Percentiles rank a stretch among this genome's conserved stretches.
Evolutionary conservation across 2,113 vertebrate genomes (phyloP).

Genomic region (Malurus cyaneus): DNA sequence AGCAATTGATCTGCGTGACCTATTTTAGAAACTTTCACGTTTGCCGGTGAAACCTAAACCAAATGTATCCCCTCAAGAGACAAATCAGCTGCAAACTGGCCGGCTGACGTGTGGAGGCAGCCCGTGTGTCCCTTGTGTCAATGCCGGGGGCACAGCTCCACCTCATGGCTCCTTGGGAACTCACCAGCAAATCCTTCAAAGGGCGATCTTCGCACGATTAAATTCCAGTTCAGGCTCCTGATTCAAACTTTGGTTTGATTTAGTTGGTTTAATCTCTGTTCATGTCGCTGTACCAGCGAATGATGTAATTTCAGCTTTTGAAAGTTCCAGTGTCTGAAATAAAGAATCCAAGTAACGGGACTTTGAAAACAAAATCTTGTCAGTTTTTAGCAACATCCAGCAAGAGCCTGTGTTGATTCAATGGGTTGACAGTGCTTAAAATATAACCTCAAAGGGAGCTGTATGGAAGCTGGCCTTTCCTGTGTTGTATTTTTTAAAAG

Average conservation of each 20-base stretch:
- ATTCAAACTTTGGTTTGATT: background rate
- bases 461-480: background rate
- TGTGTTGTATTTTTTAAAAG: background rate
- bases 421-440: background rate
- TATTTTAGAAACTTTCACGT: conserved; percentile 86
- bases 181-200: background rate
- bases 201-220: fast-evolving
- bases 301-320: fast-evolving
- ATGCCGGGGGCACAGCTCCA: conserved; percentile 61
- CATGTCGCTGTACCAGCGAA: background rate
- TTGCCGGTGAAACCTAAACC: conserved; percentile 89
- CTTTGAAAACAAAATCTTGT: background rate
- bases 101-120: conserved; percentile 52
- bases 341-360: background rate
- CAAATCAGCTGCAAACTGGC: conserved; percentile 76
- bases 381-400: background rate
- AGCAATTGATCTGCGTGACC: conserved; percentile 97
- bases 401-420: background rate
- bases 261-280: background rate
- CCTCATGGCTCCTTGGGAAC: conserved; percentile 59
- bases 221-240: background rate
- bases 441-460: background rate
- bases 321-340: background rate
- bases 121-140: background rate
- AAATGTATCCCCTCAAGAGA: conserved; percentile 89